Evolutionary conservation across 2,888 invertebrate species (phyloP), one percentile per base, ranked within the genome.

Genomic region (Tanaodytes sp.): DNA sequence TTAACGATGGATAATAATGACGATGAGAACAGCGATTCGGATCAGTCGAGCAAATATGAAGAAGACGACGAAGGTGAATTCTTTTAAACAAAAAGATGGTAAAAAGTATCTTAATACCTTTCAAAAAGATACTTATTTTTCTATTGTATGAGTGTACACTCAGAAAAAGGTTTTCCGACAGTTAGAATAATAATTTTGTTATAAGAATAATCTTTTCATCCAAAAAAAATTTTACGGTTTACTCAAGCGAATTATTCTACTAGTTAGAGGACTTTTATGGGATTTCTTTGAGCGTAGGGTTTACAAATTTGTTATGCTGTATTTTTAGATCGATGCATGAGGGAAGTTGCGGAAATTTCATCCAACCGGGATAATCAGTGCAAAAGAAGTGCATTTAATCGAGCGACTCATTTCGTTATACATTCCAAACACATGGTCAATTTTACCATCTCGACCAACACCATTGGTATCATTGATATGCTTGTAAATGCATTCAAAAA

Each of bases 1-100:
- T 93, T 94, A 84, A 92, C 92, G 37, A 86, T 87, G 58, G 89
- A 89, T 59, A 90, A 89, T 54, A 90, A 90, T 73, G 90, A 89
- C 37, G 87, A 86, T 0, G 87, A 87, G 62, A 85, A 83, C 11
- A 86, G 86, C 51, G 87, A 87, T 68, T 85, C 86, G 3, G 87
- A 87, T 37, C 85, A 84, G 15, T 85, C 85, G 0, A 86, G 85
- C 68, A 82, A 82, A n/a, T 84, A 84, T 42, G 72, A 70, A 31
- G 83, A 71, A 36, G 85, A 86, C 43, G 82, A 83, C 20, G 82
- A 82, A 61, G 82, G 79, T 18, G 23, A n/a, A n/a, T n/a, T n/a
- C n/a, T n/a, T 48, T 81, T 36, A 79, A 82, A 70, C 55, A 12
- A 33, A 33, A 33, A n/a, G n/a, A n/a, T n/a, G n/a, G n/a, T n/a